Percentiles rank a stretch among this genome's conserved stretches.
Evolutionary conservation across 2,888 invertebrate genomes (phyloP).

Genomic region (Perizoma affinitatum): DNA sequence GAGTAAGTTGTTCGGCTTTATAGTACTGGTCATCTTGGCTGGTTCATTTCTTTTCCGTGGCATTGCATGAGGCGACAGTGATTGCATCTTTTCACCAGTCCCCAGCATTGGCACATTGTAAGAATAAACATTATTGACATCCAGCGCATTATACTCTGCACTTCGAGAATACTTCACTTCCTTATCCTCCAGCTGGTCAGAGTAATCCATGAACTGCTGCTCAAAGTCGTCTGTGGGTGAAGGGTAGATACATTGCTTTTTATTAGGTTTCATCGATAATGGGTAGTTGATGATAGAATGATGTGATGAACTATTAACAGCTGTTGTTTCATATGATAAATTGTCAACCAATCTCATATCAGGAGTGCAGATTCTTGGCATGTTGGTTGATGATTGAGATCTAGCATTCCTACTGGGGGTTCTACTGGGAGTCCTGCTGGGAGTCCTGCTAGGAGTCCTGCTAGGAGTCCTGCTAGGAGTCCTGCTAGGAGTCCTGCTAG

Average conservation of each 20-base stretch:
- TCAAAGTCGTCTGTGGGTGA: slow-evolving; percentile 60
- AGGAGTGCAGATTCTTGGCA: slow-evolving; percentile 62
- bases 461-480: slow-evolving; percentile 35
- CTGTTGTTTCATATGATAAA: slow-evolving; percentile 58
- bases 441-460: slow-evolving; percentile 49
- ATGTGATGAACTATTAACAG: slow-evolving; percentile 47
- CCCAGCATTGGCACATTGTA: slow-evolving; percentile 57
- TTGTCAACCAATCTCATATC: slow-evolving; percentile 64
- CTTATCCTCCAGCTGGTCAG: slow-evolving; percentile 69
- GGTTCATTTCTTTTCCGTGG: slow-evolving; percentile 60
- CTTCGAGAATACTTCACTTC: slow-evolving; percentile 77
- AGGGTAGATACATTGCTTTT: slow-evolving; percentile 61
- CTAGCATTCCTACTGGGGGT: slow-evolving; percentile 68
- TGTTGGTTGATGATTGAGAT: slow-evolving; percentile 53
- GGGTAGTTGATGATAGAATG: slow-evolving; percentile 48
- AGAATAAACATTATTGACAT: slow-evolving; percentile 58
- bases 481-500: slow-evolving; percentile 68
- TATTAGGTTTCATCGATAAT: slow-evolving; percentile 65
- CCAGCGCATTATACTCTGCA: slow-evolving; percentile 68
- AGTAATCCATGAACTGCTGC: slow-evolving; percentile 64
- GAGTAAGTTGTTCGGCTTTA: slow-evolving; percentile 66
- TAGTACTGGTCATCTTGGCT: slow-evolving; percentile 58
- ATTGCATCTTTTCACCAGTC: slow-evolving; percentile 54
- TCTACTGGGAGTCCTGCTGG: slow-evolving; percentile 67
- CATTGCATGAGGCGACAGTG: slow-evolving; percentile 46